These are phyloP conservation scores for Ryuthela nishihirai DNA, from an alignment of 2,888 invertebrate species.

Conservation along the genomic window DNA sequence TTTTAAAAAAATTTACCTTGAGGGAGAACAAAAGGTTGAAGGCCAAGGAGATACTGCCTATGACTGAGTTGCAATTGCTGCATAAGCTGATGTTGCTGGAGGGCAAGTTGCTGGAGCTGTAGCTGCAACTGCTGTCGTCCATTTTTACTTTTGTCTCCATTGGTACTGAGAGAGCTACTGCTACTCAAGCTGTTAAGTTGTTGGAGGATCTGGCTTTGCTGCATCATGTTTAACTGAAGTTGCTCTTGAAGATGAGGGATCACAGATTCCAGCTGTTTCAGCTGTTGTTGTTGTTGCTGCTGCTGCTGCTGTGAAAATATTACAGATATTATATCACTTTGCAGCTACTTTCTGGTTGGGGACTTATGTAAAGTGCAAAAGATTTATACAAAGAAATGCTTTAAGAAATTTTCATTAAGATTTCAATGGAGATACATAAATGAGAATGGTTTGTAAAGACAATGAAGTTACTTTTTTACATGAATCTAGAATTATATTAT, in stretches of 20 bases:
- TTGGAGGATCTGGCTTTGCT: conserved; percentile 72
- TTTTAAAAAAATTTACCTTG: conserved; percentile 25
- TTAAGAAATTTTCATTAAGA: too few relatives aligned
- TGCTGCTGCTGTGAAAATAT: conserved; percentile 33
- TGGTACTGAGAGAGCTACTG: conserved; percentile 14
- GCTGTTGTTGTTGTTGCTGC: conserved; percentile 38
- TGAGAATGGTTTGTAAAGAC: too few relatives aligned
- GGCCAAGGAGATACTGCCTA: conserved; percentile 35
- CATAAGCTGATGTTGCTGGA: conserved; percentile 61
- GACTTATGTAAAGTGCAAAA: too few relatives aligned
- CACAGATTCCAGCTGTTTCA: conserved; percentile 50
- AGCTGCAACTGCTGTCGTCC: conserved; percentile 56
- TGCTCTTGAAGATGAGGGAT: conserved; percentile 78
- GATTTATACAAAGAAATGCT: too few relatives aligned
- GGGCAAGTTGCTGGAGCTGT: conserved; percentile 72
- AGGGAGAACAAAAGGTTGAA: conserved; percentile 35
- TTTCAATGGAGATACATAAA: too few relatives aligned
- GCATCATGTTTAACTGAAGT: conserved; percentile 75
- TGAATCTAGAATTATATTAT: too few relatives aligned
- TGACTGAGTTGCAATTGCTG: conserved; percentile 42
- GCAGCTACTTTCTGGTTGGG: too few relatives aligned
- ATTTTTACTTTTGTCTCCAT: conserved; percentile 15
- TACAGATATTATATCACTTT: too few relatives aligned
- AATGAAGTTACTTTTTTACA: too few relatives aligned
- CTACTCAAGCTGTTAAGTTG: conserved; percentile 44